phyloP scores from a whole-genome alignment of 2,888 invertebrate species.

The Corbicula japonica region DNA sequence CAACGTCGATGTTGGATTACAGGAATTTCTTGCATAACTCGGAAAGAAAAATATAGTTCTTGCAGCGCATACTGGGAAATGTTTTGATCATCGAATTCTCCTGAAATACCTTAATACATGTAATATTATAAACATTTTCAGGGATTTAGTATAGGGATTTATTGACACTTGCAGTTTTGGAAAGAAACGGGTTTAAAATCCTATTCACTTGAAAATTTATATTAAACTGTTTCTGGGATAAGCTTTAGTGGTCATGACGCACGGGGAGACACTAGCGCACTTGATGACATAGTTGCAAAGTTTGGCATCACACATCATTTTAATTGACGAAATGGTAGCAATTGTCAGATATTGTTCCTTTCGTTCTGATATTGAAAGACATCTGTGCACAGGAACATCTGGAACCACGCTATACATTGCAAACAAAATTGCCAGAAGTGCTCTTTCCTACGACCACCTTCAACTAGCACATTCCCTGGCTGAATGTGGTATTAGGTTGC shows the following conservation, averaged over 20 bases:
- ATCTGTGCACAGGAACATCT: background rate
- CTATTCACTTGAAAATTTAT: background rate
- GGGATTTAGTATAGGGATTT: background rate
- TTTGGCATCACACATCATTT: background rate
- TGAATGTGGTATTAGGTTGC: background rate
- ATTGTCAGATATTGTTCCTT: background rate
- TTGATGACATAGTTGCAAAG: background rate
- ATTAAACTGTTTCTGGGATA: background rate
- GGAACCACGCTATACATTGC: background rate
- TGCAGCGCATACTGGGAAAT: background rate
- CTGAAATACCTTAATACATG: background rate
- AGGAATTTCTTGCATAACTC: background rate
- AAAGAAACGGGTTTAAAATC: slow-evolving; percentile 2
- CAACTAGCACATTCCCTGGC: background rate
- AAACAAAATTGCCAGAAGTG: background rate
- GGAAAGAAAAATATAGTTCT: background rate
- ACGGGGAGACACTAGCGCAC: background rate
- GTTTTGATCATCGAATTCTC: background rate
- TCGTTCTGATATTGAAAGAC: background rate
- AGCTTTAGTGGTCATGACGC: background rate
- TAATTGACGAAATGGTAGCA: background rate
- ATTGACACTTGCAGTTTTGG: background rate
- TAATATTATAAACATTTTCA: background rate
- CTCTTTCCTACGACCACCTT: background rate
- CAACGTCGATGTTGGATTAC: background rate